A percentile compares a stretch with the other conserved stretches of the same genome.
These are phyloP conservation scores for Pangasius larnaudii DNA, from an alignment of 2,797 vertebrate genomes.

Conservation along the genomic window DNA sequence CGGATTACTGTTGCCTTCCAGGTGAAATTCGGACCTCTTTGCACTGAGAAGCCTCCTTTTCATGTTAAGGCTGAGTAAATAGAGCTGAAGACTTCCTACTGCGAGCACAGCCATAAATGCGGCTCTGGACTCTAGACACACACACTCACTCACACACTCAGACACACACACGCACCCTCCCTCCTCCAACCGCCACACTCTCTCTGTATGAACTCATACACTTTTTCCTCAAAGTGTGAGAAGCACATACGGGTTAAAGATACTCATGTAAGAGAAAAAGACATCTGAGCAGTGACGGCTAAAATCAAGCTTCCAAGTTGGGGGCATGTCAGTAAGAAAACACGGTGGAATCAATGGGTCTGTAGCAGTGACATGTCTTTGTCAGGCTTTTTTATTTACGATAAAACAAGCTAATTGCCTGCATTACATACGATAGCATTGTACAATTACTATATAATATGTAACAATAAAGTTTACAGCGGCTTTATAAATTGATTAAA, in stretches of 20 bases:
- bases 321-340: no score
- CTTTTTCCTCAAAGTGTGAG: neutral
- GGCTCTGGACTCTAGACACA: neutral
- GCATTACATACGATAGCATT: no score
- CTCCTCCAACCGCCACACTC: neutral
- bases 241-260: neutral
- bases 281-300: neutral
- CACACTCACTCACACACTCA: neutral
- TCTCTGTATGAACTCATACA: conserved; percentile 5
- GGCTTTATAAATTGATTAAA: no score
- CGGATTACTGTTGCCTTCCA: conserved; percentile 48
- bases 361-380: no score
- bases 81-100: conserved; percentile 65
- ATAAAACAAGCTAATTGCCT: no score
- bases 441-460: no score
- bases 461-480: no score
- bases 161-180: neutral
- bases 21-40: conserved; percentile 70
- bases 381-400: no score
- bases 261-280: neutral
- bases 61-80: conserved; percentile 60
- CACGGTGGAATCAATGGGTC: no score
- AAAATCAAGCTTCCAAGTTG: neutral
- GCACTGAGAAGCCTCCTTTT: conserved; percentile 69
- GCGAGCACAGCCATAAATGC: conserved; percentile 24